Evolutionary conservation across 1,140 invertebrate genomes (phyloP).

Genomic region (Cydia amplana): DNA sequence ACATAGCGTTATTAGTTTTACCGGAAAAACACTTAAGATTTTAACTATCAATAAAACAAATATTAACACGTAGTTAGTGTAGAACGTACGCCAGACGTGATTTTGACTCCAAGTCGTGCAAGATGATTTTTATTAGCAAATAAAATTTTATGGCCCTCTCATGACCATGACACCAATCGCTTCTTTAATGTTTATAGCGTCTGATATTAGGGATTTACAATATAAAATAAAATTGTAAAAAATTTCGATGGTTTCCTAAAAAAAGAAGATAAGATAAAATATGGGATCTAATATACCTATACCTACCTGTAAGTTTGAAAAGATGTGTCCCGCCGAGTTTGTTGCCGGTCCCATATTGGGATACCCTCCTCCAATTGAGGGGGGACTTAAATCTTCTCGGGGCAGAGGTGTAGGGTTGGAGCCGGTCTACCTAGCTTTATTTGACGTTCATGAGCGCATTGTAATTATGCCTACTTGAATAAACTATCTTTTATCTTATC

Average conservation of each 20-base stretch:
- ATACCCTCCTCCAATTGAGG: too few relatives aligned
- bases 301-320: too few relatives aligned
- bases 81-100: not conserved
- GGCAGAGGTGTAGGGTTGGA: too few relatives aligned
- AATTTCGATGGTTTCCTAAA: not conserved
- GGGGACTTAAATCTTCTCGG: too few relatives aligned
- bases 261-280: too few relatives aligned
- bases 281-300: too few relatives aligned
- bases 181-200: not conserved
- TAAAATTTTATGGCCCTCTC: conserved; percentile 30
- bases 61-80: not conserved
- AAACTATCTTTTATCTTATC: too few relatives aligned
- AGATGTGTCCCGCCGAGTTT: too few relatives aligned
- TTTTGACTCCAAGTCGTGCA: not conserved
- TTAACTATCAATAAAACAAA: not conserved
- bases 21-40: not conserved
- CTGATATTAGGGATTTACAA: not conserved
- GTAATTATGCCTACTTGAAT: too few relatives aligned
- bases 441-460: too few relatives aligned
- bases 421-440: too few relatives aligned
- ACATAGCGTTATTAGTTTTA: not conserved
- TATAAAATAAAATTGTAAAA: not conserved
- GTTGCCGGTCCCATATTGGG: too few relatives aligned
- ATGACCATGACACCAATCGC: conserved; percentile 26
- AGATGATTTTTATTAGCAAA: conserved; percentile 25